Base-by-base conservation (phyloP, 2,888 invertebrate genomes). In the Falcaria lacertinaria region DNA sequence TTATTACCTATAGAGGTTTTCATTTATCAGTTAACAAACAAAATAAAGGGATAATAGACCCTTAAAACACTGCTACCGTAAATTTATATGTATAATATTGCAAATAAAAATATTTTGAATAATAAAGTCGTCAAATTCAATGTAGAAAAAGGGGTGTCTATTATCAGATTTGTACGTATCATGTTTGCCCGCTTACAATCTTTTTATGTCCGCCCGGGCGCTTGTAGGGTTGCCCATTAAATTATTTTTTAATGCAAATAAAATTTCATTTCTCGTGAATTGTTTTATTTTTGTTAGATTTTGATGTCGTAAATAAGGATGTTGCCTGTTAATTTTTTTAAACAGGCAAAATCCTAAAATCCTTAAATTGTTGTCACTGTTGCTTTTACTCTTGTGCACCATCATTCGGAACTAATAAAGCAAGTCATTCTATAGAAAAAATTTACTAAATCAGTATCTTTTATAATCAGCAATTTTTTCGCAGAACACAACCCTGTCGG, bases 151-250 rank as follows among this genome's bases (percentile, higher is more conserved):
- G 45, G 60, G 62, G 56, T 53, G 47, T 45, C 25, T 50, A 42
- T 54, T 55, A 61, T 57, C 56, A 55, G 60, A 69, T 69, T 64
- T 63, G 55, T 51, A 50, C 57, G 54, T 60, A 60, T 63, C 60
- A 54, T 57, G 55, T 57, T 57, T 51, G 48, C 44, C 44, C 48
- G 45, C 48, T 48, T 47, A 43, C 42, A 46, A 49, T 37, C 37
- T 37, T 37, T n/a, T 49, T 50, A 45, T 45, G 47, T 52, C 38
- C 47, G 36, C 34, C 34, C 14, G 41, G 48, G 51, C 54, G 43
- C 39, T 28, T 8, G 6, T 56, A 65, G 65, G 65, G 65, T 47
- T 65, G 54, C 6, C 54, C 43, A 28, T 28, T 28, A 7, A 28
- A 28, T 28, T 28, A 28, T 28, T 28, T 28, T 28, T 28, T 5